Evolutionary conservation across 2,113 vertebrate genomes (phyloP).

Genomic region (Syngnathus floridae): DNA sequence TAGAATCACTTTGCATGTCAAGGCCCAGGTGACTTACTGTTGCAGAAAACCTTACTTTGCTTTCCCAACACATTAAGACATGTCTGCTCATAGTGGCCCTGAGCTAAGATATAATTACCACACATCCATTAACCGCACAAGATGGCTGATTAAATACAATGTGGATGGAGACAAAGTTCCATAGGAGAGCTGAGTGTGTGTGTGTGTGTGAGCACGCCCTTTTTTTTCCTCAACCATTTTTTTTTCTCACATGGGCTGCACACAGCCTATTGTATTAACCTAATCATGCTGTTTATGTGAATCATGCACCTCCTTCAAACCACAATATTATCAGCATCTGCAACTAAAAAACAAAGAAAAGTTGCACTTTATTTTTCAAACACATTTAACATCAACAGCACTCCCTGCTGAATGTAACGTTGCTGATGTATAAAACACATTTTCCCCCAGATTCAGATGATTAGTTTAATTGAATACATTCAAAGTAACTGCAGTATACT

Average conservation of each 20-base stretch:
- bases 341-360: background rate
- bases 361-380: background rate
- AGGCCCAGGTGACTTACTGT: slow-evolving; percentile 14
- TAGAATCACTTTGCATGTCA: slow-evolving; percentile 20
- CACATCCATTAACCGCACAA: slow-evolving; percentile 10
- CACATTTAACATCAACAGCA: background rate
- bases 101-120: slow-evolving; percentile 52
- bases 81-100: slow-evolving; percentile 38
- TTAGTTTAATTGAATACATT: slow-evolving; percentile 5
- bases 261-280: background rate
- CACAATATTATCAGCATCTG: too few relatives aligned
- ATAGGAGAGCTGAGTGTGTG: too few relatives aligned
- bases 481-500: slow-evolving; percentile 12
- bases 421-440: background rate
- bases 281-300: background rate
- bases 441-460: background rate
- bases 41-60: slow-evolving; percentile 31
- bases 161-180: slow-evolving; percentile 6
- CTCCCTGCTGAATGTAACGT: background rate
- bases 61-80: slow-evolving; percentile 50
- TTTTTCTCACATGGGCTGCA: background rate
- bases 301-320: too few relatives aligned
- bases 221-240: background rate
- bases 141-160: slow-evolving; percentile 46
- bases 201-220: too few relatives aligned